phyloP scores from a whole-genome alignment of 2,797 vertebrate genomes.

The Tamandua tetradactyla region DNA sequence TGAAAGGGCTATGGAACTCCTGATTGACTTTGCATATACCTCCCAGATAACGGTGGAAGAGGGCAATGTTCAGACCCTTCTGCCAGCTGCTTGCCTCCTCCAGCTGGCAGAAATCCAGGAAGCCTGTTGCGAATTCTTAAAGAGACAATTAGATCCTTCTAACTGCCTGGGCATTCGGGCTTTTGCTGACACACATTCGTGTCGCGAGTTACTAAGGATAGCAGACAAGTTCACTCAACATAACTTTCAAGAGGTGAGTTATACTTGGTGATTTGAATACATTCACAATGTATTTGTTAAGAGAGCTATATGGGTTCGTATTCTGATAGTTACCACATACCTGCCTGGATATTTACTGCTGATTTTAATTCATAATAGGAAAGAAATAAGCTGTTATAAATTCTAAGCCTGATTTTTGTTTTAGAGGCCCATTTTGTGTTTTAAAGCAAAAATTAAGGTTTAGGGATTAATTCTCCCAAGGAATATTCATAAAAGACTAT shows the following conservation, averaged over 20 bases:
- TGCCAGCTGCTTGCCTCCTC: slow-evolving; percentile 97
- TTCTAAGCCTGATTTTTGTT: slow-evolving; percentile 18
- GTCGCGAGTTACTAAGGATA: slow-evolving; percentile 96
- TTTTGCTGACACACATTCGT: slow-evolving; percentile 98
- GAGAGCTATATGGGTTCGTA: neutral
- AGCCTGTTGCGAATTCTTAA: slow-evolving; percentile 98
- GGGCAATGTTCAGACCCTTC: slow-evolving; percentile 97
- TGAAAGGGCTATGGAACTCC: slow-evolving; percentile 98
- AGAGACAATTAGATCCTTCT: slow-evolving; percentile 98
- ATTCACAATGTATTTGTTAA: neutral
- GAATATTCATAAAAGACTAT: slow-evolving; percentile 13
- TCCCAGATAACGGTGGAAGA: slow-evolving; percentile 99
- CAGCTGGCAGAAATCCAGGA: slow-evolving; percentile 99
- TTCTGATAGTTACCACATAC: neutral
- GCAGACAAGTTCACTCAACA: slow-evolving; percentile 99
- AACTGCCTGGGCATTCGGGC: slow-evolving; percentile 99
- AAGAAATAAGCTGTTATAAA: neutral
- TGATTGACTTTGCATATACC: slow-evolving; percentile 99
- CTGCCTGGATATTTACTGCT: neutral
- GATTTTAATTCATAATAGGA: slow-evolving; percentile 14
- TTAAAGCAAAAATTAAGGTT: neutral
- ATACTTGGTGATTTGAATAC: neutral
- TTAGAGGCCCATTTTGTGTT: slow-evolving; percentile 40
- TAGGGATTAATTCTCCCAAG: neutral
- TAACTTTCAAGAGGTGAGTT: slow-evolving; percentile 98